These are phyloP conservation scores for Rhinolophus ferrumequinum DNA, from an alignment of 2,113 vertebrate species.

Conservation along the genomic window DNA sequence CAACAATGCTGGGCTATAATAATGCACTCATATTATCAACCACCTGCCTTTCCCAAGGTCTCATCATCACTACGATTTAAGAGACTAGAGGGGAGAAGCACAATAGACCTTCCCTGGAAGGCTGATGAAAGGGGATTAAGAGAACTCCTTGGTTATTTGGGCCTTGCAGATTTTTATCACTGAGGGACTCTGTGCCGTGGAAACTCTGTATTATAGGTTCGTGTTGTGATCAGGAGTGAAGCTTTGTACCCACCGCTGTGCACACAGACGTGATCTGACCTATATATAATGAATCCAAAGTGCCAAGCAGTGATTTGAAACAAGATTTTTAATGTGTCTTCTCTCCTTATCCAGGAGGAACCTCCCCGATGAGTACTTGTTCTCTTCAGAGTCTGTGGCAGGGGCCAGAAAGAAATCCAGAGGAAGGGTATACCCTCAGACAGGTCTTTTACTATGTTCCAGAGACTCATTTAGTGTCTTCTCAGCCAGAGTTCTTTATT, in stretches of 20 bases:
- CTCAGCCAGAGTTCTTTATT: constrained; percentile 54
- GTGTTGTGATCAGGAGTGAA: neutral
- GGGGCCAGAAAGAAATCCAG: neutral
- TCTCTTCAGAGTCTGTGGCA: neutral
- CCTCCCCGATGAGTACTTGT: neutral
- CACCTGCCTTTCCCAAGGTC: neutral
- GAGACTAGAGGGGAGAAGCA: neutral
- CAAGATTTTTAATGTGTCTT: neutral
- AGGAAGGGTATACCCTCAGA: neutral
- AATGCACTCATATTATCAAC: neutral
- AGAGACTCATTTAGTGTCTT: constrained; percentile 61
- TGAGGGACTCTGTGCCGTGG: constrained; percentile 11
- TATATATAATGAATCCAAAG: neutral
- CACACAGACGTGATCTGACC: neutral
- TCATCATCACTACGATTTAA: neutral
- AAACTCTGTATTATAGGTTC: neutral
- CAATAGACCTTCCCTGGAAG: neutral
- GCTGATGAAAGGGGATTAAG: neutral
- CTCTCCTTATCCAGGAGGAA: neutral
- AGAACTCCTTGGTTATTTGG: neutral
- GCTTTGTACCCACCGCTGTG: neutral
- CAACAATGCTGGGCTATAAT: neutral
- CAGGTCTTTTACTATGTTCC: constrained; percentile 36
- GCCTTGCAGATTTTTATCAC: constrained; percentile 32
- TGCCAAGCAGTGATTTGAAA: neutral